These are phyloP conservation scores for Zele albiditarsus DNA, from an alignment of 2,888 invertebrate genomes.

Conservation along the genomic window DNA sequence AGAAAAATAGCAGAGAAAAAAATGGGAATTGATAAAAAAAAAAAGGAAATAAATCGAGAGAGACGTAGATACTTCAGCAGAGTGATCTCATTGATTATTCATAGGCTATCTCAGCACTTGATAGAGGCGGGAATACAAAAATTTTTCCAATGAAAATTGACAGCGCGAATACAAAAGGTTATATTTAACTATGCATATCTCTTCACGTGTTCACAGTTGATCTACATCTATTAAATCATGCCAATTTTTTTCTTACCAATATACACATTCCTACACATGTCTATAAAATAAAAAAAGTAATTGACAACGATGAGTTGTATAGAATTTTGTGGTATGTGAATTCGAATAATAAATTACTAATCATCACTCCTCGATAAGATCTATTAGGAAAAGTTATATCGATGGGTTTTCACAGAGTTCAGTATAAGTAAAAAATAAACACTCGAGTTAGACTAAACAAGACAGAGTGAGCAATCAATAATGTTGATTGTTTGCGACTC, in stretches of 20 bases:
- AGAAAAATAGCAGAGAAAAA: neutral
- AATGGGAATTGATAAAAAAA: neutral
- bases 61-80: neutral
- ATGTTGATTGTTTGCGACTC: neutral
- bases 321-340: too few species aligned
- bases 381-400: too few species aligned
- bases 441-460: neutral
- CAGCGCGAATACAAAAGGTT: neutral
- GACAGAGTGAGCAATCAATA: neutral
- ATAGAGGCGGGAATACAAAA: neutral
- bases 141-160: neutral
- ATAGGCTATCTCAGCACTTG: conserved; percentile 10
- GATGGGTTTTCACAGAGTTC: too few species aligned
- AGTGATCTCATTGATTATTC: conserved; percentile 27
- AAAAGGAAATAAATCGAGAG: neutral
- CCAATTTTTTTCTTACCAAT: too few species aligned
- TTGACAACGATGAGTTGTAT: too few species aligned
- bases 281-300: too few species aligned
- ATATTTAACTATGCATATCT: neutral
- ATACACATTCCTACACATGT: too few species aligned
- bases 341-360: too few species aligned
- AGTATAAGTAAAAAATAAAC: neutral
- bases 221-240: neutral
- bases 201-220: neutral
- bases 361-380: too few species aligned